These are phyloP conservation scores for Astropecten irregularis DNA, from an alignment of 53 echinoderm and acorn worm species.

Conservation along the genomic window DNA sequence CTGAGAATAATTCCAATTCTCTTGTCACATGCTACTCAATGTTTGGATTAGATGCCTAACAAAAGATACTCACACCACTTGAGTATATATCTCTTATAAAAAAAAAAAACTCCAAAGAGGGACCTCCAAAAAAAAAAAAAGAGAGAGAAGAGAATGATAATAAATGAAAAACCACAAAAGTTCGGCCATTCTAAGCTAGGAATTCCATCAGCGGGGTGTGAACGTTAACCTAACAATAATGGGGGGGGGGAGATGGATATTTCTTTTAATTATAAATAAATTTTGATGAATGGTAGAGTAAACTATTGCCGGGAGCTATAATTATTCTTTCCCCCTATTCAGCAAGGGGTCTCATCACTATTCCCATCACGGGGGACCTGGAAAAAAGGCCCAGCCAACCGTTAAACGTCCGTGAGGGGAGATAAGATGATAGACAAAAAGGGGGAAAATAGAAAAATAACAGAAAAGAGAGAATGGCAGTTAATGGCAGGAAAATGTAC, in stretches of 20 bases:
- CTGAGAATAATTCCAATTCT: constrained; percentile 30
- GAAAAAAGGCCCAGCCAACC: constrained; percentile 8
- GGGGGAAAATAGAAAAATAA: not conserved
- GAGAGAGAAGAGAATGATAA: not conserved
- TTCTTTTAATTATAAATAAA: constrained; percentile 75
- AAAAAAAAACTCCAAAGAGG: not conserved
- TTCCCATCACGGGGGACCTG: not conserved
- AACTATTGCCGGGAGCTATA: constrained; percentile 71
- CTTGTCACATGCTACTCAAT: constrained; percentile 54
- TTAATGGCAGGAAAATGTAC: not conserved
- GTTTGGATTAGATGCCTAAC: constrained; percentile 68
- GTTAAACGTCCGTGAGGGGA: not conserved
- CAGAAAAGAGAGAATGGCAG: not conserved
- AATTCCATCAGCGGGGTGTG: constrained; percentile 65
- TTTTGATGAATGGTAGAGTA: constrained; percentile 67
- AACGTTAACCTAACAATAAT: constrained; percentile 61
- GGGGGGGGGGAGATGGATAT: not conserved
- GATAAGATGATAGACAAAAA: not conserved
- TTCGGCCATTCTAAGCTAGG: constrained; percentile 49
- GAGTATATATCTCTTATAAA: too few species aligned
- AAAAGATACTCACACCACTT: constrained; percentile 39
- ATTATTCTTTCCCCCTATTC: constrained; percentile 53
- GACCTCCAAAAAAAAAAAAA: not conserved
- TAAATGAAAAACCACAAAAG: not conserved
- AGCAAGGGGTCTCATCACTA: not conserved